Conservation (phyloP, 1,140 invertebrate species). For the Drosophila hydei region DNA sequence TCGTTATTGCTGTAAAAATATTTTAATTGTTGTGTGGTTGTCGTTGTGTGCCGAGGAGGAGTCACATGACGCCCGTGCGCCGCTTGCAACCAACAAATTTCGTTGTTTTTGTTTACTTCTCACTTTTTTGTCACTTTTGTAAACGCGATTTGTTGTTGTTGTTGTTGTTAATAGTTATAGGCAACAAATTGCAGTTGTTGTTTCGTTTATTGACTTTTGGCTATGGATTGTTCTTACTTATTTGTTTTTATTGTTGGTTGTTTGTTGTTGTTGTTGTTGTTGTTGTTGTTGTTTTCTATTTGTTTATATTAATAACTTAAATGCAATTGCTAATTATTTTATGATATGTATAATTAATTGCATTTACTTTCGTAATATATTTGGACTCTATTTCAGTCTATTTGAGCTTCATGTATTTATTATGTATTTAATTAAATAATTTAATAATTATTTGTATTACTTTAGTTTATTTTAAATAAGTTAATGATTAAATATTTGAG, state of each 20-base stretch:
- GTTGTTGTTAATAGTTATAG: slow-evolving; percentile 15
- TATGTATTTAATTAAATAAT: slow-evolving; percentile 47
- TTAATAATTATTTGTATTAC: slow-evolving; percentile 47
- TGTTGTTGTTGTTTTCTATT: slow-evolving; percentile 21
- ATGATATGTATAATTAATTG: slow-evolving; percentile 77
- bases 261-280: slow-evolving; percentile 29
- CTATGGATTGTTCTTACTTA: not conserved
- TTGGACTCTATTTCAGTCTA: slow-evolving; percentile 84
- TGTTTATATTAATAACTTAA: slow-evolving; percentile 67
- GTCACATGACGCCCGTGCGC: slow-evolving; percentile 32
- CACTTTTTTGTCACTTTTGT: slow-evolving; percentile 4
- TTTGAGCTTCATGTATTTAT: slow-evolving; percentile 78
- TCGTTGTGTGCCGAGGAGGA: not conserved
- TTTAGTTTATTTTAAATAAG: slow-evolving; percentile 16
- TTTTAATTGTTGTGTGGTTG: slow-evolving; percentile 11
- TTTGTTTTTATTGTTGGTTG: slow-evolving; percentile 31
- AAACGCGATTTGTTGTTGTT: slow-evolving; percentile 11
- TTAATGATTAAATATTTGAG: slow-evolving; percentile 19
- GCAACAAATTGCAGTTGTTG: slow-evolving; percentile 3
- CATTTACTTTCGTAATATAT: slow-evolving; percentile 69
- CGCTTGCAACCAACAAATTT: slow-evolving; percentile 28
- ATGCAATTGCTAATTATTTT: slow-evolving; percentile 82
- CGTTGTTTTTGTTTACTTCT: slow-evolving; percentile 14
- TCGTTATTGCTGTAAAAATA: slow-evolving; percentile 14
- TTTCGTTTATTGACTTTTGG: slow-evolving; percentile 26